Evolutionary conservation across 1,140 invertebrate genomes (phyloP), one percentile per base, ranked within the genome.

Genomic region (Copidosoma floridanum): DNA sequence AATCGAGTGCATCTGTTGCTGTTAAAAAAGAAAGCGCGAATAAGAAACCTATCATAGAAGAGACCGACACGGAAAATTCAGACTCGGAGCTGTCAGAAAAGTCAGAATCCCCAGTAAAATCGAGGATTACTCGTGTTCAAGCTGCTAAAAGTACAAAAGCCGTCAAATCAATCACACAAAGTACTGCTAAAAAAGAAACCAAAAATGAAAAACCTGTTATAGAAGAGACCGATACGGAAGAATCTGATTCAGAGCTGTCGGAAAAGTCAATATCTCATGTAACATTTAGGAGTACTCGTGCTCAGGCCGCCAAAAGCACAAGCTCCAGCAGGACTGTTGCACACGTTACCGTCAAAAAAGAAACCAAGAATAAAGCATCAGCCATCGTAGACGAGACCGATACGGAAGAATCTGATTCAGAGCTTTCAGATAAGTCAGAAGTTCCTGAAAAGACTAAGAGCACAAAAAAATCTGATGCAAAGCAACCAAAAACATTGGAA

Each of bases 201-300:
- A 40, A 40, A 43, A 38, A 24, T 20, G 47, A 46, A 44, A 0
- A 1, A 35, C 32, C 35, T 20, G 14, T 37, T 52, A 32, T 40
- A 12, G 27, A 37, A 47, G 50, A 60, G 27, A 47, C 43, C 21
- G 32, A 51, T 51, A 2, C 29, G 16, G 48, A 51, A 50, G 16
- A 8, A n/a, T 47, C 24, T 21, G n/a, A n/a, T 24, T 24, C 44
- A 14, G 14, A 26, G 26, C 23, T n/a, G n/a, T n/a, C n/a, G n/a
- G n/a, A n/a, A n/a, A n/a, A n/a, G n/a, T n/a, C n/a, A n/a, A n/a
- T n/a, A n/a, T n/a, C n/a, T n/a, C n/a, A n/a, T n/a, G n/a, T n/a
- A n/a, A n/a, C n/a, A n/a, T n/a, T n/a, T n/a, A n/a, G n/a, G n/a
- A n/a, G n/a, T n/a, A n/a, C n/a, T n/a, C n/a, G n/a, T n/a, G n/a